Evolutionary conservation across 2,797 vertebrate genomes (phyloP).

Genomic region (Huso huso): DNA sequence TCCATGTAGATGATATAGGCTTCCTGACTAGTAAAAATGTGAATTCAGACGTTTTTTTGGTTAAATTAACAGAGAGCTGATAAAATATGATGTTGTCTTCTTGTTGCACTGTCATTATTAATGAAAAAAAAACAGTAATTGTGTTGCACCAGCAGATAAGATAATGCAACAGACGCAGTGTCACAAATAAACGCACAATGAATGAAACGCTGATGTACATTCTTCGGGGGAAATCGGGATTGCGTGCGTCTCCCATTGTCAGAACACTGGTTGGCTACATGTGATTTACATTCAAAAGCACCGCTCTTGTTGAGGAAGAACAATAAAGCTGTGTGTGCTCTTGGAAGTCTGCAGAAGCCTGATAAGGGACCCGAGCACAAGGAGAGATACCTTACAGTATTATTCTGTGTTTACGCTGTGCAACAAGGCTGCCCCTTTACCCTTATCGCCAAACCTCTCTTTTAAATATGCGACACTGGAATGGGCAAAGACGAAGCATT

Average conservation of each 20-base stretch:
- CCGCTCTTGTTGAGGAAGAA: background rate
- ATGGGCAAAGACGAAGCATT: conserved; percentile 24
- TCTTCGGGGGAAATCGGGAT: background rate
- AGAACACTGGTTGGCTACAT: background rate
- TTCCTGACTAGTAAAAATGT: too few relatives aligned
- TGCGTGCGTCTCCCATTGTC: background rate
- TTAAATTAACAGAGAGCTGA: too few relatives aligned
- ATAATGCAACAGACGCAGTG: background rate
- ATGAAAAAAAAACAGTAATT: background rate
- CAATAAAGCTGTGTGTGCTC: conserved; percentile 11
- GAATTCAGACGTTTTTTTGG: too few relatives aligned
- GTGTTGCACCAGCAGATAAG: background rate
- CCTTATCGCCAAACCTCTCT: conserved; percentile 42
- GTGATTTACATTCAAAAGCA: conserved; percentile 5
- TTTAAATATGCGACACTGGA: conserved; percentile 40
- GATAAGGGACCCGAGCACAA: conserved; percentile 47
- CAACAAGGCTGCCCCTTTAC: conserved; percentile 37
- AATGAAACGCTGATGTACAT: background rate
- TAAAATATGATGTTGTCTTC: too few relatives aligned
- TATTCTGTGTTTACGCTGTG: conserved; percentile 50
- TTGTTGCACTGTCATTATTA: too few relatives aligned
- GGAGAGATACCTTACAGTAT: conserved; percentile 45
- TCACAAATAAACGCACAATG: background rate
- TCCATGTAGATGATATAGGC: too few relatives aligned
- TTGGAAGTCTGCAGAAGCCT: conserved; percentile 46